Percentiles rank a stretch among this genome's conserved stretches.
phyloP scores from a whole-genome alignment of 2,113 vertebrate species.

The Nannospalax galili region DNA sequence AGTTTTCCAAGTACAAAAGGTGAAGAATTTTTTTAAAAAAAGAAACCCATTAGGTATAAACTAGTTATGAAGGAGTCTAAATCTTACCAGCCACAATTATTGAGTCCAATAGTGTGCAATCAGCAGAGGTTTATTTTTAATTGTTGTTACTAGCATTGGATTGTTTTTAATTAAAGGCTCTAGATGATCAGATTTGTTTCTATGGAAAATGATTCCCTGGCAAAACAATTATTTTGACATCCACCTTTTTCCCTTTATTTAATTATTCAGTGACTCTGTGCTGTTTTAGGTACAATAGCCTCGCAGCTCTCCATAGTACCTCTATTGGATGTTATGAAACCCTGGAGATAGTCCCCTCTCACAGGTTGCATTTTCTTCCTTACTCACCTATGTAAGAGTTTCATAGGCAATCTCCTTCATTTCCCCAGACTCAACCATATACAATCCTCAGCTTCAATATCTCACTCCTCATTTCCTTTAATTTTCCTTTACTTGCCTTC shows the following conservation, averaged over 20 bases:
- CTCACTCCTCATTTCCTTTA: not conserved
- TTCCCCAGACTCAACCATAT: not conserved
- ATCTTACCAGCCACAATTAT: not conserved
- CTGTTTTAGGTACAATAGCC: not conserved
- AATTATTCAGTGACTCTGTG: not conserved
- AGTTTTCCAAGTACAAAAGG: not conserved
- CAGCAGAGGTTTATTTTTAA: too few relatives aligned
- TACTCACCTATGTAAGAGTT: not conserved
- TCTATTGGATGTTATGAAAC: not conserved
- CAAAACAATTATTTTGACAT: not conserved
- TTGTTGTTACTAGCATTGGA: not conserved
- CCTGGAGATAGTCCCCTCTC: rapidly evolving
- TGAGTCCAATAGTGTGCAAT: too few relatives aligned
- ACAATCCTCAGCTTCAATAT: not conserved
- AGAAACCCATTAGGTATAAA: not conserved
- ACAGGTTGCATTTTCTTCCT: not conserved
- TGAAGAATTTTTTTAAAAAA: not conserved
- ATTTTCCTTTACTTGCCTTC: not conserved
- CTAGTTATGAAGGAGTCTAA: not conserved
- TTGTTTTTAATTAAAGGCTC: slow-evolving; percentile 17
- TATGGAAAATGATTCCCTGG: not conserved
- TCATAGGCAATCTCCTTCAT: not conserved
- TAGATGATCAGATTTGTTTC: not conserved
- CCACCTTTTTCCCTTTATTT: not conserved
- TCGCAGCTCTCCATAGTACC: not conserved